These are phyloP conservation scores for Thalassarche chlororhynchos DNA, from an alignment of 2,113 vertebrate genomes.

Conservation along the genomic window DNA sequence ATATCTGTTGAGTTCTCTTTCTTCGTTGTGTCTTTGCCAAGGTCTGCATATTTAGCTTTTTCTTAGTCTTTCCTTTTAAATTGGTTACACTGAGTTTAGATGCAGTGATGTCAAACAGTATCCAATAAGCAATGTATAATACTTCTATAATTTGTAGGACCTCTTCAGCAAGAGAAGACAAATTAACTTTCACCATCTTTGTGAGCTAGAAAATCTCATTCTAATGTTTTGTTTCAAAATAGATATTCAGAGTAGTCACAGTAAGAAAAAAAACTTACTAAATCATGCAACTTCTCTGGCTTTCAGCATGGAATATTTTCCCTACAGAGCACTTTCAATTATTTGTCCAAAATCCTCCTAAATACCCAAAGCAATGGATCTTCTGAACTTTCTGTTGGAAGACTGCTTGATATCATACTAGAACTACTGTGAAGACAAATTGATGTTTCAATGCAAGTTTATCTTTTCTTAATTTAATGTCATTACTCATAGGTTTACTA, in stretches of 20 bases:
- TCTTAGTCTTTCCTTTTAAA: neutral
- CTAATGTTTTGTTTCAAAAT: slow-evolving; percentile 6
- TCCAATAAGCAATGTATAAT: neutral
- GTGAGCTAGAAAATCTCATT: neutral
- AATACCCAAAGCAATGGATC: neutral
- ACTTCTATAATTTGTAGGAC: neutral
- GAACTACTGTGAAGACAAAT: slow-evolving; percentile 49
- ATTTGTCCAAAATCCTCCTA: slow-evolving; percentile 8
- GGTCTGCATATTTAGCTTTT: neutral
- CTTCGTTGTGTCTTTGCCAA: neutral
- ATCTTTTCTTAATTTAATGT: slow-evolving; percentile 36
- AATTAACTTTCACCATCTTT: neutral
- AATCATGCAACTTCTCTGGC: slow-evolving; percentile 21
- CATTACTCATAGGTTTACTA: slow-evolving; percentile 33
- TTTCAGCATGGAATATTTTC: neutral
- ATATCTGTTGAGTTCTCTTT: neutral
- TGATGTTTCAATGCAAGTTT: slow-evolving; percentile 29
- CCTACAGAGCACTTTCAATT: neutral
- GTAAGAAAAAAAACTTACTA: neutral
- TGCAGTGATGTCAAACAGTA: neutral
- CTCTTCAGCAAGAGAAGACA: neutral
- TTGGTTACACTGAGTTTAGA: neutral
- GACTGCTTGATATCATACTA: neutral
- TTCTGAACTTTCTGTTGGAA: slow-evolving; percentile 25
- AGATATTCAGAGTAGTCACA: neutral